Conservation (phyloP, 2,113 vertebrate genomes). For the Canis aureus region DNA sequence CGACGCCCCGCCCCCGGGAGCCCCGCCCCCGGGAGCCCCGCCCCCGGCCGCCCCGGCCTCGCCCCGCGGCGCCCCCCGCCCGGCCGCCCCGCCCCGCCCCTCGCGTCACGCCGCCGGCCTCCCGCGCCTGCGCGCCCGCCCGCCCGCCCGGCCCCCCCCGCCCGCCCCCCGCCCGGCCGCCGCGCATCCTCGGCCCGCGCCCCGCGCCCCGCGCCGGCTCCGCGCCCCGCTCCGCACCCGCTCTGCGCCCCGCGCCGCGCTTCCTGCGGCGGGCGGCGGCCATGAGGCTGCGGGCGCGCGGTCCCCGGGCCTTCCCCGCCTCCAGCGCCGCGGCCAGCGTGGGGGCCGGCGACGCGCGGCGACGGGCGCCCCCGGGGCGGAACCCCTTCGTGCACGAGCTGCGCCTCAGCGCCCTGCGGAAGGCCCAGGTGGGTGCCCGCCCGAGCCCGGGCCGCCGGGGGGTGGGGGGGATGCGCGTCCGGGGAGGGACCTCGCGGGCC, state of each 20-base stretch:
- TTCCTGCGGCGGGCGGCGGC: not conserved
- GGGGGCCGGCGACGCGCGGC: conserved; percentile 88
- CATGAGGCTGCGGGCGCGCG: conserved; percentile 89
- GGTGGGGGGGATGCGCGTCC: not conserved
- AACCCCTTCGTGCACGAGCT: conserved; percentile 96
- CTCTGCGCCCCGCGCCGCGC: not conserved
- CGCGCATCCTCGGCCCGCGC: not conserved
- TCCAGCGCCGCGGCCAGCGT: conserved; percentile 84
- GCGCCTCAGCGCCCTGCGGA: conserved; percentile 90
- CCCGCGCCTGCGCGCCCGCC: not conserved
- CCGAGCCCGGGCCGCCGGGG: not conserved
- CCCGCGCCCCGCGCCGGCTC: not conserved
- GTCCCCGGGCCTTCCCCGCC: conserved; percentile 66
- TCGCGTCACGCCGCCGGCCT: not conserved
- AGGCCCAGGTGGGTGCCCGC: conserved; percentile 91
- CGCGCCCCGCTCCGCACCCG: not conserved
- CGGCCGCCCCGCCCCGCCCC: not conserved
- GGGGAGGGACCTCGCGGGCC: not conserved
- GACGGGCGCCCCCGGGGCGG: conserved; percentile 90
- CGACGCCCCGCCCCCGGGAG: not conserved
- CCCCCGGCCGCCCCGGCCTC: not conserved
- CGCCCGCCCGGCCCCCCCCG: not conserved
- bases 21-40: not conserved
- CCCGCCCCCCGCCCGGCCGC: not conserved
- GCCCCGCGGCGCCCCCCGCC: not conserved